phyloP scores from a whole-genome alignment of 2,888 invertebrate species.

The Diploptera punctata region DNA sequence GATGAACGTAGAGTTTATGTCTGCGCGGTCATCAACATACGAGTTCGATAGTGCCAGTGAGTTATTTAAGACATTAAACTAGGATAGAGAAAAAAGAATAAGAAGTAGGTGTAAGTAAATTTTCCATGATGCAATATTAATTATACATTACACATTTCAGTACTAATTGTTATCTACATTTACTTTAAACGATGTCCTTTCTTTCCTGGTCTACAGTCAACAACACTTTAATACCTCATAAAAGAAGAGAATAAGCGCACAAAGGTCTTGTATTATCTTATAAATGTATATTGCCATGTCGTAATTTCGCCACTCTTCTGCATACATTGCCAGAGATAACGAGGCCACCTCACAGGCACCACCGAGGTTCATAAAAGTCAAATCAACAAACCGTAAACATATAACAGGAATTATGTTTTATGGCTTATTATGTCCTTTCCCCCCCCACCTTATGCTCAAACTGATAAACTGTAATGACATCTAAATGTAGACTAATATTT shows the following conservation, averaged over 20 bases:
- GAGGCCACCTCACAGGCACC: neutral
- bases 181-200: neutral
- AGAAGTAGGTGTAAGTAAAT: too few species aligned
- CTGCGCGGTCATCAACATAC: too few species aligned
- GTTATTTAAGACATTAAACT: too few species aligned
- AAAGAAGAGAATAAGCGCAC: neutral
- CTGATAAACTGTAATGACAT: too few species aligned
- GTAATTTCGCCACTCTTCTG: neutral
- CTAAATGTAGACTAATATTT: too few species aligned
- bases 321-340: neutral
- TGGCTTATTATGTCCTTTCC: neutral
- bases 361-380: neutral
- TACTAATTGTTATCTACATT: neutral
- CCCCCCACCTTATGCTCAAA: too few species aligned
- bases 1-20: too few species aligned
- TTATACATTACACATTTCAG: neutral
- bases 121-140: neutral
- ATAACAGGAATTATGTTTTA: neutral
- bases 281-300: neutral
- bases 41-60: too few species aligned
- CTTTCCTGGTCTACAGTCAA: neutral
- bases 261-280: neutral
- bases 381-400: neutral
- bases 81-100: too few species aligned
- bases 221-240: neutral